Conservation (phyloP, 2,797 vertebrate species). For the Clarias laeviceps region DNA sequence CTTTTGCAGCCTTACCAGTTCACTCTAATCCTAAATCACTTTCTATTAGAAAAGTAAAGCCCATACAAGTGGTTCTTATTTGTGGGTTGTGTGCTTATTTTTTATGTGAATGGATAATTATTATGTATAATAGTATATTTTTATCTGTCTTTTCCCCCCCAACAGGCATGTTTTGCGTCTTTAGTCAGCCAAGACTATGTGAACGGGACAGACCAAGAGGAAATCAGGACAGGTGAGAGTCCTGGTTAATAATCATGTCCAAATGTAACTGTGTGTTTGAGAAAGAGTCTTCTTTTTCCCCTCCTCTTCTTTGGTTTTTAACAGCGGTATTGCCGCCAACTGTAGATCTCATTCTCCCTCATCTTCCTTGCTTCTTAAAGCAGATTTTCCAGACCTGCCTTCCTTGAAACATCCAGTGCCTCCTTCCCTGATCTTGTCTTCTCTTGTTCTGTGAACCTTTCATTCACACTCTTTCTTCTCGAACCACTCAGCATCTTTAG, state of each 20-base stretch:
- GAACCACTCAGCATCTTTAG: no score
- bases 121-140: not conserved
- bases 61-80: not conserved
- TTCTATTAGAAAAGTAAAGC: no score
- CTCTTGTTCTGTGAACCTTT: no score
- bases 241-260: not conserved
- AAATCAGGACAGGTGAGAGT: slow-evolving; percentile 90
- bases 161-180: slow-evolving; percentile 94
- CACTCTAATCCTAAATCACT: not conserved
- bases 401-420: no score
- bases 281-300: no score
- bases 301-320: no score
- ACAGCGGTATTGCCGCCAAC: no score
- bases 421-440: no score
- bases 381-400: no score
- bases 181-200: slow-evolving; percentile 98
- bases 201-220: slow-evolving; percentile 96
- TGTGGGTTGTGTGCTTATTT: not conserved
- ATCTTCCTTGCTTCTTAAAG: no score
- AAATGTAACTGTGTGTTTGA: not conserved
- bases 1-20: not conserved
- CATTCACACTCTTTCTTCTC: no score
- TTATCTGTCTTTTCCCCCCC: not conserved
- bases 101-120: not conserved
- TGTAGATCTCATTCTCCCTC: no score